These are phyloP conservation scores for Campylomormyrus numenius DNA, from an alignment of 2,113 vertebrate species.

Conservation along the genomic window DNA sequence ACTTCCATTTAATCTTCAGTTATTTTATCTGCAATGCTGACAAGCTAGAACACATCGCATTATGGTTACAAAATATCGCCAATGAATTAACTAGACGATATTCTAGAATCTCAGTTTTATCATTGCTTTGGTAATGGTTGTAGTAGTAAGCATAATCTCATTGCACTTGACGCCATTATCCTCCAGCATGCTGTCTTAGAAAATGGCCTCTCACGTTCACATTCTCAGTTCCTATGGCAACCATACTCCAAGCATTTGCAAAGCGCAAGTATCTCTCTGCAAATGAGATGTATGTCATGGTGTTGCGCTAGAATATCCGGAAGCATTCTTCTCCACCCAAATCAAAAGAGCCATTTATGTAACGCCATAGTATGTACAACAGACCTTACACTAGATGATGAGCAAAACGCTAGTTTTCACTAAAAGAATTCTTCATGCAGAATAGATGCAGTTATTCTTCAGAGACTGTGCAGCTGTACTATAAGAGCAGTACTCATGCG, in stretches of 20 bases:
- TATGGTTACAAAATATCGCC: neutral
- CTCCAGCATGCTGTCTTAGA: conserved; percentile 46
- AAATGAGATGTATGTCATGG: conserved; percentile 42
- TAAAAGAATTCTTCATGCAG: neutral
- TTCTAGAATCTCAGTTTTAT: neutral
- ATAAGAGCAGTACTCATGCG: neutral
- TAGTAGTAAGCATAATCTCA: neutral
- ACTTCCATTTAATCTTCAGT: neutral
- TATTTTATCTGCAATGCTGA: neutral
- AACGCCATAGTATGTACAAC: neutral
- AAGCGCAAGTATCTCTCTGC: conserved; percentile 43
- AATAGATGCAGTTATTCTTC: neutral
- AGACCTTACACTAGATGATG: neutral
- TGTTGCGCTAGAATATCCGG: conserved; percentile 48
- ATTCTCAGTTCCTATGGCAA: conserved; percentile 70
- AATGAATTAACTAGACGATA: neutral
- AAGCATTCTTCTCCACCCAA: conserved; percentile 22
- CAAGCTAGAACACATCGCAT: neutral
- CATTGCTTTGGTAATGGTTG: neutral
- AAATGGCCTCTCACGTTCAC: conserved; percentile 62
- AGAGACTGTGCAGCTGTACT: neutral
- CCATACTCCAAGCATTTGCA: conserved; percentile 47
- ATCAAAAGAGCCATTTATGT: neutral
- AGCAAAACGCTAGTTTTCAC: neutral
- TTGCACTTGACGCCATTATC: conserved; percentile 40